Percentiles rank a stretch among this genome's conserved stretches.
phyloP scores from a whole-genome alignment of 1,140 invertebrate genomes.

The Ridgeia piscesae region DNA sequence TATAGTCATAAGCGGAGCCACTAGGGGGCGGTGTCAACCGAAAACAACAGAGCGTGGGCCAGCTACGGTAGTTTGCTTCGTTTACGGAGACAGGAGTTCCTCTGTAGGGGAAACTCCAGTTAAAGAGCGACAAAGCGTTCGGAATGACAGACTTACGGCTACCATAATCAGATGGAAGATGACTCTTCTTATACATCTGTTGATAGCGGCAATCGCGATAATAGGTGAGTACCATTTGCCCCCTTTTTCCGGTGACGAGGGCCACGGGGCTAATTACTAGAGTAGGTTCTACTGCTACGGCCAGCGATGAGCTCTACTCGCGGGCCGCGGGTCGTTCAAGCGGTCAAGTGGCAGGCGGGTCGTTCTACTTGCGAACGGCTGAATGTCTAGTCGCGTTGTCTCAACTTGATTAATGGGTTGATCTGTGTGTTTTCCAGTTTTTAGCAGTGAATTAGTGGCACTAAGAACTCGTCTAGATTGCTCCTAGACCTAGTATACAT shows the following conservation, averaged over 20 bases:
- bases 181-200: not conserved
- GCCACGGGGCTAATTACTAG: not conserved
- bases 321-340: not conserved
- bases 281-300: no score
- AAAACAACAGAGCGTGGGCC: not conserved
- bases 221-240: not conserved
- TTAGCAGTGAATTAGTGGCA: not conserved
- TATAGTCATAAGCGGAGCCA: not conserved
- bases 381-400: not conserved
- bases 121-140: not conserved
- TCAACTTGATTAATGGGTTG: not conserved
- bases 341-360: not conserved
- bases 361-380: not conserved
- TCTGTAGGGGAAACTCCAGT: not conserved
- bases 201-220: not conserved
- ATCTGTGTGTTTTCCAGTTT: not conserved
- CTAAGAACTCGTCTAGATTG: not conserved
- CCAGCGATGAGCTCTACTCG: not conserved
- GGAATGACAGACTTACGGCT: not conserved
- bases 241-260: not conserved
- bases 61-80: not conserved
- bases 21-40: not conserved
- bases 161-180: not conserved
- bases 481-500: no score
- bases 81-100: not conserved